Conservation (phyloP, 2,888 invertebrate species). For the Microctonus brassicae region DNA sequence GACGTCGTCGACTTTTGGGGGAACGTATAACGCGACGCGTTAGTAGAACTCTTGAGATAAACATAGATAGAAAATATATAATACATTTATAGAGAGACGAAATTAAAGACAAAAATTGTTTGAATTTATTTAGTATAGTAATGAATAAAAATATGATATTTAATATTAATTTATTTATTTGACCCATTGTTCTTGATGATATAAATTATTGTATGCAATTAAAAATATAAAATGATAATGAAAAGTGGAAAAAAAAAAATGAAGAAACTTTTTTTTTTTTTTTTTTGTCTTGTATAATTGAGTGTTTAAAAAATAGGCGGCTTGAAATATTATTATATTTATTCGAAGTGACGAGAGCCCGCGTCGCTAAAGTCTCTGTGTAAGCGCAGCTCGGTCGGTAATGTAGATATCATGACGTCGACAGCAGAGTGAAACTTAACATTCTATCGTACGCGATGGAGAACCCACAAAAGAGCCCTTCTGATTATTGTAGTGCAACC, state of each 20-base stretch:
- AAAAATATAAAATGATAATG: no score
- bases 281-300: constrained; percentile 21
- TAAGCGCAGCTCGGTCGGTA: constrained; percentile 43
- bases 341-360: constrained; percentile 35
- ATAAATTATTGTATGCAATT: no score
- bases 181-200: neutral
- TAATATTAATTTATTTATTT: neutral
- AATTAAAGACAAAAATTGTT: neutral
- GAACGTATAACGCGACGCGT: constrained; percentile 33
- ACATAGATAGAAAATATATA: constrained; percentile 1
- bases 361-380: constrained; percentile 31
- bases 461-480: constrained; percentile 19
- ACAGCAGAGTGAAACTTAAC: constrained; percentile 22
- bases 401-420: constrained; percentile 39
- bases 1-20: constrained; percentile 23
- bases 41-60: constrained; percentile 26
- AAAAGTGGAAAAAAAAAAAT: neutral
- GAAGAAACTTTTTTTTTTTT: constrained; percentile 19
- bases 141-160: no score
- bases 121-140: no score
- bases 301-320: constrained; percentile 20
- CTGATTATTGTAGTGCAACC: neutral
- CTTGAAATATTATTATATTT: constrained; percentile 5
- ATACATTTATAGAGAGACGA: neutral
- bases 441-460: constrained; percentile 24